Evolutionary conservation across 2,113 vertebrate genomes (phyloP).

Genomic region (Egretta garzetta): DNA sequence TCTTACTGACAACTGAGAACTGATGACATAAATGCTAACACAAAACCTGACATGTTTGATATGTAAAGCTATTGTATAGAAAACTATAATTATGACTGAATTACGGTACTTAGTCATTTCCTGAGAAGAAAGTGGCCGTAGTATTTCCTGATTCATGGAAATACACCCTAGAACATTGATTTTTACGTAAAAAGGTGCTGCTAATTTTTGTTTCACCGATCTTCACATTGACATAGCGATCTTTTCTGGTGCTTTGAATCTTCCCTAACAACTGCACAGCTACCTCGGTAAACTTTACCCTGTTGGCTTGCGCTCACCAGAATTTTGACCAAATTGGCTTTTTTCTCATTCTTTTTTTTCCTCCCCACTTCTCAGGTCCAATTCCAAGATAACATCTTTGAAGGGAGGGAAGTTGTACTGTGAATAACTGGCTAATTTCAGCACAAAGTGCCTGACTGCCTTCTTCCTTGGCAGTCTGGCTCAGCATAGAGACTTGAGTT

Average conservation of each 20-base stretch:
- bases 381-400: background rate
- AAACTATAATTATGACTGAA: slow-evolving; percentile 62
- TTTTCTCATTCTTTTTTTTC: background rate
- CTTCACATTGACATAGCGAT: background rate
- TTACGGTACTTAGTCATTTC: slow-evolving; percentile 54
- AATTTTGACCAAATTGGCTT: background rate
- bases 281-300: background rate
- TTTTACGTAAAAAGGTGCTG: slow-evolving; percentile 64
- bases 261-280: background rate
- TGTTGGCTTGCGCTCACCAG: background rate
- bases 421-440: background rate
- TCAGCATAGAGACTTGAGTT: background rate
- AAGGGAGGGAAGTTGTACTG: background rate
- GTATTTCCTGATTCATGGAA: slow-evolving; percentile 63
- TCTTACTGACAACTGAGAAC: slow-evolving; percentile 27
- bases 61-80: slow-evolving; percentile 53
- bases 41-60: slow-evolving; percentile 54
- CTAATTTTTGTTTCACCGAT: slow-evolving; percentile 54
- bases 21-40: slow-evolving; percentile 52
- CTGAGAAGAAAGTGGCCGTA: slow-evolving; percentile 39
- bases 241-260: slow-evolving; percentile 10
- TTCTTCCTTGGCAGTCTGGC: background rate
- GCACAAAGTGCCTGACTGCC: background rate
- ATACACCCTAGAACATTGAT: slow-evolving; percentile 51
- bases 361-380: background rate